phyloP scores from a whole-genome alignment of 1,140 invertebrate genomes.

The Ceratoteleas bidentatus region DNA sequence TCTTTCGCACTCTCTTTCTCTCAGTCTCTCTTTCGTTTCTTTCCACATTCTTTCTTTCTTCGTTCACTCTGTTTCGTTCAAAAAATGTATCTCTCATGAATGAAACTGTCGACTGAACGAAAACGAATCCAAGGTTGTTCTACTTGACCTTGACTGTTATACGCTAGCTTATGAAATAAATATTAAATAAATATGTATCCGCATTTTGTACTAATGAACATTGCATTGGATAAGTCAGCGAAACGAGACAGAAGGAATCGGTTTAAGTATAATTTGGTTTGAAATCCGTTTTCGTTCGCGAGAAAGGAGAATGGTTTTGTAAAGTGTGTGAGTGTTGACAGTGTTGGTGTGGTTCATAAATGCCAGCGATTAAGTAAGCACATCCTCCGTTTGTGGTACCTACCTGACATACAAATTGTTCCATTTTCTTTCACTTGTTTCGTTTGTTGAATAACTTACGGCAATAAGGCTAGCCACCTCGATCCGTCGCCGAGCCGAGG shows the following conservation, averaged over 20 bases:
- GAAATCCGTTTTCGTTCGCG: conserved; percentile 55
- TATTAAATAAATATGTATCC: conserved; percentile 52
- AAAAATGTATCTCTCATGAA: conserved; percentile 52
- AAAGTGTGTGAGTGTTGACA: conserved; percentile 22
- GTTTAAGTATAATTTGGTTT: conserved; percentile 4
- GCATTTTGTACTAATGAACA: conserved; percentile 54
- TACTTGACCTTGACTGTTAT: conserved; percentile 13
- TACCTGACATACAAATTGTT: conserved; percentile 65
- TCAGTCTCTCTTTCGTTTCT: too few species aligned
- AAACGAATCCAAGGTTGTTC: conserved; percentile 57
- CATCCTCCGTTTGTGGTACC: conserved; percentile 66
- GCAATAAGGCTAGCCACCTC: conserved; percentile 71
- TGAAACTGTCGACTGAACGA: conserved; percentile 49
- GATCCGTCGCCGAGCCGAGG: conserved; percentile 55
- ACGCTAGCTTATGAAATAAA: conserved; percentile 35
- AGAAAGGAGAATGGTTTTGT: conserved; percentile 42
- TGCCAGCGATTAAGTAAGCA: conserved; percentile 65
- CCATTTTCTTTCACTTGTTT: conserved; percentile 35
- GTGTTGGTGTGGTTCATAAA: conserved; percentile 54
- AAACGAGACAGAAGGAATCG: conserved; percentile 19
- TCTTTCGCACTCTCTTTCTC: too few species aligned
- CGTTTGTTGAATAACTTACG: conserved; percentile 69
- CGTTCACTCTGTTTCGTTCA: conserved; percentile 17
- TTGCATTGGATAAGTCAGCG: conserved; percentile 36
- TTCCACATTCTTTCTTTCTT: background rate